Percentiles rank a stretch among this genome's conserved stretches.
Conservation (phyloP, 2,113 vertebrate genomes). For the Edolisoma coerulescens region DNA sequence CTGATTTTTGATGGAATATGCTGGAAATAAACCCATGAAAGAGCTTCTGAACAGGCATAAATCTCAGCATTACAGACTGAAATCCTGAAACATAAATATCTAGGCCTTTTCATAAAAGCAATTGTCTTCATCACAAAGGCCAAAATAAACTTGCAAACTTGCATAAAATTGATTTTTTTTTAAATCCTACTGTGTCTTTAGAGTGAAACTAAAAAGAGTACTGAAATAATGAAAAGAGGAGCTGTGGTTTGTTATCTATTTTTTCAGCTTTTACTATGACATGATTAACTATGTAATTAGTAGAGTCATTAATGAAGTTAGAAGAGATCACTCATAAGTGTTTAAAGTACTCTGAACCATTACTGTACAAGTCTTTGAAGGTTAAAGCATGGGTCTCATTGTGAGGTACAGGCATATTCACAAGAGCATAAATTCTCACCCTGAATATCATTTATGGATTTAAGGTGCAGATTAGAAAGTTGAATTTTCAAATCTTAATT, state of each 20-base stretch:
- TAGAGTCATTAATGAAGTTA: constrained; percentile 21
- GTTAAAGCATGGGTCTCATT: not conserved
- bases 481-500: not conserved
- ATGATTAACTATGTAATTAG: constrained; percentile 61
- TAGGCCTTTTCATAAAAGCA: not conserved
- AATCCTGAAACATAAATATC: not conserved
- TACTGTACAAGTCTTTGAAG: constrained; percentile 5
- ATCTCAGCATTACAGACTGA: not conserved
- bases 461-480: not conserved
- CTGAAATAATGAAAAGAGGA: not conserved
- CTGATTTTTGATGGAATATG: not conserved
- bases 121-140: not conserved
- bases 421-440: not conserved
- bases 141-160: not conserved
- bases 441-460: not conserved
- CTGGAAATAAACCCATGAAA: not conserved
- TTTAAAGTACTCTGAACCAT: not conserved
- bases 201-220: not conserved
- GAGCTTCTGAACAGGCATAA: not conserved
- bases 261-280: constrained; percentile 28
- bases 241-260: not conserved
- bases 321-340: not conserved
- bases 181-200: not conserved
- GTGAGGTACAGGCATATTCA: not conserved
- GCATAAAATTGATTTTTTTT: not conserved